Evolutionary conservation across 2,113 vertebrate species (phyloP).

Genomic region (Falcunculus frontatus): DNA sequence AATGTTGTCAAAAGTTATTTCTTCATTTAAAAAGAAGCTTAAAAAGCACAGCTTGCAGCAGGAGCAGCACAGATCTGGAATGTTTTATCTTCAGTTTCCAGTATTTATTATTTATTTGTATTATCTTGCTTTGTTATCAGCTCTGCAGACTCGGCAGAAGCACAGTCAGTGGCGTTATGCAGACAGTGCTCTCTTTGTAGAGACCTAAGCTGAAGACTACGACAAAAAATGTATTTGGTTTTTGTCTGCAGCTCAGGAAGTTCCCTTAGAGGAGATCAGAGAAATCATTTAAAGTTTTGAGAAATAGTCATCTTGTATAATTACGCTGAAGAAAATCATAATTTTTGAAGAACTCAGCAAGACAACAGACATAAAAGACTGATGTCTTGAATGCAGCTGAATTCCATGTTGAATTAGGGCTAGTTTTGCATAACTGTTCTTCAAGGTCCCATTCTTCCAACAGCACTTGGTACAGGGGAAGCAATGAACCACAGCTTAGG

Average conservation of each 20-base stretch:
- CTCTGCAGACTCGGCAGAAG: slow-evolving; percentile 3
- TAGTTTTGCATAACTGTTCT: not conserved
- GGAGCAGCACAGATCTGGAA: not conserved
- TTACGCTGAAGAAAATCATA: not conserved
- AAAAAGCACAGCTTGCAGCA: not conserved
- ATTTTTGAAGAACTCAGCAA: not conserved
- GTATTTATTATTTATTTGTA: slow-evolving; percentile 23
- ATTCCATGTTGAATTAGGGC: not conserved
- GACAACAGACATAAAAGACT: not conserved
- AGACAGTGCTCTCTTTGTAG: slow-evolving; percentile 26
- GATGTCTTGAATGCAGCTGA: not conserved
- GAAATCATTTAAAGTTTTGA: not conserved
- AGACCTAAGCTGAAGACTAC: not conserved
- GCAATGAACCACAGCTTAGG: not conserved
- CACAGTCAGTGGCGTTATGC: not conserved
- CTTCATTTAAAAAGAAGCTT: not conserved
- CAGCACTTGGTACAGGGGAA: not conserved
- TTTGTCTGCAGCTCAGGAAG: not conserved
- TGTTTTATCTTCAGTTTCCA: not conserved
- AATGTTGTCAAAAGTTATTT: not conserved
- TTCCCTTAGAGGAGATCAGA: not conserved
- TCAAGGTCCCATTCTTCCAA: not conserved
- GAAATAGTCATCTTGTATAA: not conserved
- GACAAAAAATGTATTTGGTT: not conserved
- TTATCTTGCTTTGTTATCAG: slow-evolving; percentile 11